These are phyloP conservation scores for Xylocampa areola DNA, from an alignment of 2,888 invertebrate species.

Conservation along the genomic window DNA sequence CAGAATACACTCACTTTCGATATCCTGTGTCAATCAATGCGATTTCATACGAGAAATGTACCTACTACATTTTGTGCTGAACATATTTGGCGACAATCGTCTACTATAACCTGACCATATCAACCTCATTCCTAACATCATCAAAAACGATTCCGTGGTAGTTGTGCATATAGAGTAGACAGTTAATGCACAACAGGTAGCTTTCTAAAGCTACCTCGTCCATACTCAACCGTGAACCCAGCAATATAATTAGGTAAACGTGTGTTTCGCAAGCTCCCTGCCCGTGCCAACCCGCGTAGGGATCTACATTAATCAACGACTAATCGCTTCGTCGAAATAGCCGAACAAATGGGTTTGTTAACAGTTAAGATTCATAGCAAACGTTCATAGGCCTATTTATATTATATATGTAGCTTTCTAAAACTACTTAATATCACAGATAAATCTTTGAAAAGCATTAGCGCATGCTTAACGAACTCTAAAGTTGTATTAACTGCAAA, in stretches of 20 bases:
- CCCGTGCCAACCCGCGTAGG: slow-evolving; percentile 49
- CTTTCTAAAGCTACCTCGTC: slow-evolving; percentile 3
- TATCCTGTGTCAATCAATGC: too few species aligned
- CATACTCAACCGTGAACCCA: slow-evolving; percentile 45
- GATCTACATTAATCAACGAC: slow-evolving; percentile 49
- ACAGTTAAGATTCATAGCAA: slow-evolving; percentile 44
- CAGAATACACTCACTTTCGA: too few species aligned
- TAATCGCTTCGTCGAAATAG: slow-evolving; percentile 48
- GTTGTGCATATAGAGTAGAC: not conserved
- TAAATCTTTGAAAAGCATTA: too few species aligned
- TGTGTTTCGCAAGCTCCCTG: slow-evolving; percentile 42
- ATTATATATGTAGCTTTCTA: slow-evolving; percentile 13
- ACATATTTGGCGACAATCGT: too few species aligned
- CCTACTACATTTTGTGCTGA: too few species aligned
- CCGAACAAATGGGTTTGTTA: slow-evolving; percentile 48
- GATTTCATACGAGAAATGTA: too few species aligned
- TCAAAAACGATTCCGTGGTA: not conserved
- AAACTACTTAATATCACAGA: too few species aligned
- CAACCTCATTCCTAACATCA: not conserved
- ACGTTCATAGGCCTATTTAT: slow-evolving; percentile 4
- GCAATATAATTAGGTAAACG: slow-evolving; percentile 48
- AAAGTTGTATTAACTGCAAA: too few species aligned
- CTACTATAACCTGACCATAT: too few species aligned
- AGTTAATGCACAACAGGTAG: slow-evolving; percentile 1
- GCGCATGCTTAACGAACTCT: too few species aligned